Base-by-base conservation (phyloP, 2,888 invertebrate genomes). In the Cryptocephalus primarius region DNA sequence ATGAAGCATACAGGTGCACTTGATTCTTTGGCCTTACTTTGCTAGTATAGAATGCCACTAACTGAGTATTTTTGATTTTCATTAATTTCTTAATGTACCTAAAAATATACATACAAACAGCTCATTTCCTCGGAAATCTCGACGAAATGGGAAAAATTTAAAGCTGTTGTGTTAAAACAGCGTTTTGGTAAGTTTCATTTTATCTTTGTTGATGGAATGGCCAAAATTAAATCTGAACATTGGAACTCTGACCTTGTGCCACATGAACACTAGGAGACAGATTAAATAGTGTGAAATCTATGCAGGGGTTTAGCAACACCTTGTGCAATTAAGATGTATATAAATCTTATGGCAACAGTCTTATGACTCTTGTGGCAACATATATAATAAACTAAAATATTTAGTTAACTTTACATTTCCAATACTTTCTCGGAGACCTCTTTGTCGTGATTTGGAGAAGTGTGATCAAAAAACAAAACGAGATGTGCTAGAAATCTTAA, bases 41-140 rank as follows among this genome's bases (percentile, higher is more conserved):
- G 2, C 91, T 82, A 0, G 85, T 83, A 62, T 95, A 95, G 64
- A 81, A 86, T 1, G 94, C 91, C 9, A 95, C 82, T 32, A 92
- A 72, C 51, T 82, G 79, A 3, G 88, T 80, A 59, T 88, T 84
- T 11, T 82, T 80, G 48, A 84, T 75, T 46, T 81, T 77, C 50
- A 89, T 85, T 22, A 95, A 72, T 51, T 79, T 75, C 36, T 75
- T 74, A 1, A 87, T 82, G 65, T 81, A 88, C 56, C 69, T 75
- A 46, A 36, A 60, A 60, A 54, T 42, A 46, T 47, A 46, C 36
- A 41, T 40, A 43, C 12, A 22, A 22, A 22, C n/a, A n/a, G n/a
- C 13, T 31, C 10, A 14, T 11, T 33, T 9, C 9, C n/a, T 42
- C 33, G 9, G 32, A 42, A 32, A 42, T 36, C 33, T n/a, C n/a